phyloP scores from a whole-genome alignment of 1,140 invertebrate genomes.

The Bombyx mori region ASM3026992v2 NC_085120.1:4107001-4107500 shows the following conservation, averaged over 20 bases:
- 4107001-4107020: conserved; percentile 39
- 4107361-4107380: conserved; percentile 64
- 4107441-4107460: conserved; percentile 53
- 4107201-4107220: conserved; percentile 34
- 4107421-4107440: conserved; percentile 56
- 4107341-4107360: conserved; percentile 53
- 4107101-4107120: conserved; percentile 49
- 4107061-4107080: conserved; percentile 57
- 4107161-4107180: conserved; percentile 36
- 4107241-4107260: conserved; percentile 58
- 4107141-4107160: conserved; percentile 47
- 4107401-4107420: conserved; percentile 64
- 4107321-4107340: conserved; percentile 42
- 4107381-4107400: conserved; percentile 51
- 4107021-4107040: conserved; percentile 57
- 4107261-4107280: conserved; percentile 52
- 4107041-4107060: conserved; percentile 61
- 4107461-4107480: conserved; percentile 38
- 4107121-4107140: conserved; percentile 57
- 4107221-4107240: conserved; percentile 40
- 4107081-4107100: conserved; percentile 38
- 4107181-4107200: conserved; percentile 43
- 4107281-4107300: conserved; percentile 63
- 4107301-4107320: conserved; percentile 51
- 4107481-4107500: conserved; percentile 45